Conservation (phyloP, 92 coral and sea anemone species). For the Palythoa caribaeorum region DNA sequence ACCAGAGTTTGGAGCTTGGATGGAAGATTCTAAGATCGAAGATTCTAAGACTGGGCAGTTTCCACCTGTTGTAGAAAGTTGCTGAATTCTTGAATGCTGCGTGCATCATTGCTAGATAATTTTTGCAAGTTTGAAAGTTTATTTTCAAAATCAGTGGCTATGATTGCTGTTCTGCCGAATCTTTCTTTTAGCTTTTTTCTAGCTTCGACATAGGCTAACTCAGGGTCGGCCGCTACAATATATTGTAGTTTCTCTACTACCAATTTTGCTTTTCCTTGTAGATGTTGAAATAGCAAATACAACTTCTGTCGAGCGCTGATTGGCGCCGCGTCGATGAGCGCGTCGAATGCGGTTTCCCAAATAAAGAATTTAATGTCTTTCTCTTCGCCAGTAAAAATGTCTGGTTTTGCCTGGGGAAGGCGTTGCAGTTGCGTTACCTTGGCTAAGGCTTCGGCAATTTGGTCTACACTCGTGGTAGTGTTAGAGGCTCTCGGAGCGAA, state of each 20-base stretch:
- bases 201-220: constrained; percentile 26
- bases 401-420: constrained; percentile 65
- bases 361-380: constrained; percentile 23
- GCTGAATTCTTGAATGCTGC: constrained; percentile 59
- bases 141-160: constrained; percentile 69
- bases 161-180: constrained; percentile 66
- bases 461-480: constrained; percentile 18
- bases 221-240: constrained; percentile 58
- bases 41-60: constrained; percentile 46
- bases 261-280: constrained; percentile 71
- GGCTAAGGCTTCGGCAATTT: constrained; percentile 14
- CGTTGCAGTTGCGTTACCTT: constrained; percentile 72
- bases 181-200: constrained; percentile 56
- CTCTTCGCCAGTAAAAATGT: constrained; percentile 57
- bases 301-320: constrained; percentile 5
- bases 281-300: constrained; percentile 59
- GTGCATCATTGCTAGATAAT: constrained; percentile 61
- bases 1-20: neutral
- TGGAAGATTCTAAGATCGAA: too few species aligned
- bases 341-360: constrained; percentile 82
- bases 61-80: constrained; percentile 51
- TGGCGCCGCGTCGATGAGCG: constrained; percentile 35
- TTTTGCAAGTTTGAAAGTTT: constrained; percentile 72
- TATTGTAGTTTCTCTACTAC: constrained; percentile 64
- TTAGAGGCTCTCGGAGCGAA: neutral